Conservation (phyloP, 2,888 invertebrate species). For the Tethea ocularis region DNA sequence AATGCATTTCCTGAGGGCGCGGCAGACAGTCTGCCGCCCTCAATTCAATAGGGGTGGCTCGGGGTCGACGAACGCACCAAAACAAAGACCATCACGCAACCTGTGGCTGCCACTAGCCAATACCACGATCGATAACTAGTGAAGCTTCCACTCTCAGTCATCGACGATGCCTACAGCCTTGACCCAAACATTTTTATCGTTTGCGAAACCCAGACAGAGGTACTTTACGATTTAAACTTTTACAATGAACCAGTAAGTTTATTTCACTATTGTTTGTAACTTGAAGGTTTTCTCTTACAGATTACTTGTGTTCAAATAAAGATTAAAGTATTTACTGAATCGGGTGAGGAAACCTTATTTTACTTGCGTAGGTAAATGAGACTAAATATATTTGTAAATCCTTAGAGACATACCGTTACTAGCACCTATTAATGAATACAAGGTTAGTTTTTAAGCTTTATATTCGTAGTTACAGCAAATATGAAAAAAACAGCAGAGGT, state of each 20-base stretch:
- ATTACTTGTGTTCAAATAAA: slow-evolving; percentile 11
- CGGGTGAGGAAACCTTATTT: slow-evolving; percentile 3
- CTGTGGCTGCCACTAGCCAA: slow-evolving; percentile 45
- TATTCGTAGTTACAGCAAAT: no score
- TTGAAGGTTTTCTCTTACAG: slow-evolving; percentile 20
- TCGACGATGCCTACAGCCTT: slow-evolving; percentile 7
- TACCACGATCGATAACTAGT: slow-evolving; percentile 25
- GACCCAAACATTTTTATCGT: slow-evolving; percentile 7
- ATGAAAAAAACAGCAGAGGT: no score
- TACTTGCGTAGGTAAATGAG: neutral
- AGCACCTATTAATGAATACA: neutral
- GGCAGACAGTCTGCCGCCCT: slow-evolving; percentile 64
- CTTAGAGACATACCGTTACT: neutral
- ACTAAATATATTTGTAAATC: neutral
- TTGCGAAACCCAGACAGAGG: neutral
- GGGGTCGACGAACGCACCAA: slow-evolving; percentile 72
- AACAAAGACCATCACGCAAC: slow-evolving; percentile 66
- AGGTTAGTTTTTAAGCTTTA: no score
- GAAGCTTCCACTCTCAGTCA: slow-evolving; percentile 12
- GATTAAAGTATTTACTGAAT: slow-evolving; percentile 15
- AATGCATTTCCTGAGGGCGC: slow-evolving; percentile 55
- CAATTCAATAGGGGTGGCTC: slow-evolving; percentile 34
- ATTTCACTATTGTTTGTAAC: slow-evolving; percentile 9
- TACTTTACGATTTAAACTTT: slow-evolving; percentile 7
- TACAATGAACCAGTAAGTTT: slow-evolving; percentile 3